Percentiles rank a stretch among this genome's conserved stretches.
These are phyloP conservation scores for Bubo blakistoni DNA, from an alignment of 2,113 vertebrate species.

Conservation along the genomic window DNA sequence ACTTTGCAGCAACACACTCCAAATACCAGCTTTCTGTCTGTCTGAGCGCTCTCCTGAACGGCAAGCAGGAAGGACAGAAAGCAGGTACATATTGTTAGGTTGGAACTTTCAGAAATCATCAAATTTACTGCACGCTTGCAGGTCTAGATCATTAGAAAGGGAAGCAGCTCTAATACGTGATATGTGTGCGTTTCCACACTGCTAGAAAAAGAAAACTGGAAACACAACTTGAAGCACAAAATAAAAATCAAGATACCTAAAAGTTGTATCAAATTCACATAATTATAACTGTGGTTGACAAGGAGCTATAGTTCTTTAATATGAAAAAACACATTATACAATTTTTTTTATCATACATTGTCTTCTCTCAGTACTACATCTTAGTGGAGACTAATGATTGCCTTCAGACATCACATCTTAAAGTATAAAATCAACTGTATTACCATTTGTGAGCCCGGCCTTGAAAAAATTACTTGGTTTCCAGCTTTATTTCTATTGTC, in stretches of 20 bases:
- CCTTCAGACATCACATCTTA: not conserved
- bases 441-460: not conserved
- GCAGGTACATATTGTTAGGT: not conserved
- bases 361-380: not conserved
- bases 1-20: not conserved
- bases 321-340: not conserved
- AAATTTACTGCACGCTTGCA: not conserved
- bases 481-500: not conserved
- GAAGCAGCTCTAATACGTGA: not conserved
- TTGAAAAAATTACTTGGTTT: not conserved
- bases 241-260: not conserved
- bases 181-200: not conserved
- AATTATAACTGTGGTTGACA: not conserved
- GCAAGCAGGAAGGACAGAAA: not conserved
- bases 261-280: not conserved
- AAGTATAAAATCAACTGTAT: not conserved
- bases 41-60: fast-evolving
- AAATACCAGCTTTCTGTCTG: not conserved
- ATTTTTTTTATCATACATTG: not conserved
- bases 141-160: not conserved
- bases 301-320: not conserved
- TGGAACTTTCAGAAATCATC: not conserved
- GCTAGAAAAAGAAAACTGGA: not conserved
- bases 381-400: not conserved
- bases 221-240: not conserved